Evolutionary conservation across 2,113 vertebrate species (phyloP), one percentile per base, ranked within the genome.

Genomic region (Pungitius pungitius): DNA sequence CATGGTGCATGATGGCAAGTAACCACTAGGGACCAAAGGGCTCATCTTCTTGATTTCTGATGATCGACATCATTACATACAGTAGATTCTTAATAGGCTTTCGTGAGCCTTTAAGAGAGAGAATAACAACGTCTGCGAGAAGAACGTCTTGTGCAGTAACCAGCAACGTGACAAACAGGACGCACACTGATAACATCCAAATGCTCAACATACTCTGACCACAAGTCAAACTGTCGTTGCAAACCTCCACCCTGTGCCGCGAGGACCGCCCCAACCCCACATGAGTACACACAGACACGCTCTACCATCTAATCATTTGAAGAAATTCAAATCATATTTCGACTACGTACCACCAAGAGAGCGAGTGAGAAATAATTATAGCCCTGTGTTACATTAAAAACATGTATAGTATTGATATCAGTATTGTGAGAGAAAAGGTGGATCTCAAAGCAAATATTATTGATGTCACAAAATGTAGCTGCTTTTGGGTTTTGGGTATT

Each of bases 121-220:
- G 52, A 20, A 37, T 35, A 55, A 56, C 12, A 24, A 20, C 3
- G 8, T n/a, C 9, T 10, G 35, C 6, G 33, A 39, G 45, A 45
- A 64, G 10, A 57, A 57, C 2, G n/a, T 43, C 54, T 54, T n/a
- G 51, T 33, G 49, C 5, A 45, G 35, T 49, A 61, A 57, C 24
- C 18, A 47, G 61, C 64, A 40, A 35, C 56, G 55, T 1, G 26
- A 13, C 27, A 20, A 75, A 37, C 60, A 69, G 57, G 27, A 26
- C 39, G 24, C 22, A 54, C 22, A 56, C 76, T 85, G 85, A 81
- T 82, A 85, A 80, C 55, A 47, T 51, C 37, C 57, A 58, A 24
- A 65, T 75, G 52, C 85, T 84, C 78, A 74, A 81, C 73, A 82
- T 61, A 27, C 18, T 63, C 17, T 20, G 33, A 84, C 80, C 80